Conservation (phyloP, 1,140 invertebrate genomes). For the Drosophila nikananu region DNA sequence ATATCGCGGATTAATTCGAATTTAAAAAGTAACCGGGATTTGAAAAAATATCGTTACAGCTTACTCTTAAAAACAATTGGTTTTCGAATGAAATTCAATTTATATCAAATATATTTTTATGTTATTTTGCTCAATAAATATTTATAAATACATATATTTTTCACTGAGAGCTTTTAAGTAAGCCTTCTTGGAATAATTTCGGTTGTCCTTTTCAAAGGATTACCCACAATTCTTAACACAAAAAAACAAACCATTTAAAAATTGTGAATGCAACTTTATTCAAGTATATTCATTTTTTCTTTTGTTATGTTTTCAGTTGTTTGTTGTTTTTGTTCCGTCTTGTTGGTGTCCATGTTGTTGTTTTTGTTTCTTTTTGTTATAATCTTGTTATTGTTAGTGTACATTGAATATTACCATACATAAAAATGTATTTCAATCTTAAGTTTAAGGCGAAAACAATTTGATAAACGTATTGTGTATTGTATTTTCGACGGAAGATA, state of each 20-base stretch:
- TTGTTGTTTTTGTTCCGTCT: constrained; percentile 53
- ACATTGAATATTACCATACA: constrained; percentile 73
- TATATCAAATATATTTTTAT: too few relatives aligned
- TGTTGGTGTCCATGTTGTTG: constrained; percentile 50
- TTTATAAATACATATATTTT: too few relatives aligned
- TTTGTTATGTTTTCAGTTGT: constrained; percentile 39
- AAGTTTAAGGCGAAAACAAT: constrained; percentile 78
- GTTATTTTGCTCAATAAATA: too few relatives aligned
- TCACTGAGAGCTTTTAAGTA: too few relatives aligned
- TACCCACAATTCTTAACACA: not conserved
- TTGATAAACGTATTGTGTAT: constrained; percentile 43
- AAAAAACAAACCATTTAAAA: constrained; percentile 51
- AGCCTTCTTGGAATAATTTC: too few relatives aligned
- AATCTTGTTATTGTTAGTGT: constrained; percentile 59
- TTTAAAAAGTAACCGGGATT: too few relatives aligned
- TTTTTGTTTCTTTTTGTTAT: constrained; percentile 53
- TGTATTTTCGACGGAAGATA: constrained; percentile 28
- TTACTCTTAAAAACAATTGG: too few relatives aligned
- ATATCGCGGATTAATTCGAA: too few relatives aligned
- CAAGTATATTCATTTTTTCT: constrained; percentile 72
- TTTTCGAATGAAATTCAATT: too few relatives aligned
- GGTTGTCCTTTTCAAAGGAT: too few relatives aligned
- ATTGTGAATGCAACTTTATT: constrained; percentile 85
- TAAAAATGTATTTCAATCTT: constrained; percentile 68
- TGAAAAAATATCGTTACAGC: too few relatives aligned